Base-by-base conservation (phyloP, 2,888 invertebrate species). In the Hypselothyrea guttata region DNA sequence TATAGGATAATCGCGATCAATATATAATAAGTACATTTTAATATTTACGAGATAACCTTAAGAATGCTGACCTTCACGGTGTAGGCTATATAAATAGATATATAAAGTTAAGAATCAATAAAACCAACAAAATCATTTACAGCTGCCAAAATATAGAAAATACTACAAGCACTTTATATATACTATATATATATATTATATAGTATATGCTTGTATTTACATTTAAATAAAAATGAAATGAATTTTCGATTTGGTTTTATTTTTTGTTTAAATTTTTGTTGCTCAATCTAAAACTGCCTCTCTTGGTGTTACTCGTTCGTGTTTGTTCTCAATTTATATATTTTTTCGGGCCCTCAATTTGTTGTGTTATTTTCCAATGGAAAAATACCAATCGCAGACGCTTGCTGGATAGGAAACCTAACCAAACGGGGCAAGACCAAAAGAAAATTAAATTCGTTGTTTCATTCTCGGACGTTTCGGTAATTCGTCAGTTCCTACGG, bases 381-480 rank as follows among this genome's bases (percentile, higher is more conserved):
- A 67, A 67, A 65, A 67, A 41, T 56, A 35, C 66, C 55, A 28
- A 54, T 4, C 33, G 11, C 28, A 45, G 18, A 54, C 27, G 34
- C 49, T 28, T 28, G 49, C 11, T 33, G 49, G 18, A 53, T 13
- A 27, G 33, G 28, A 31, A 45, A 22, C 13, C 8, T n/a, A 34
- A 30, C 35, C 33, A 48, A 11, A 28, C 18, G 33, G 2, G 4
- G 7, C 31, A 49, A 41, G 35, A 16, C 7, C 7, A 7, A 44
- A 46, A 37, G 37, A 27, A 57, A 46, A 54, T 5, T 41, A 12
- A n/a, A 12, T 16, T 49, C 8, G 11, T 15, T 11, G 1, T 0
- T 37, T 34, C 7, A 15, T 35, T 55, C 42, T 31, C 4, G 9
- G 18, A 38, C 44, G 11, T 27, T 18, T n/a, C n/a, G 8, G 8